Conservation (phyloP, 2,113 vertebrate species). For the Corythoichthys intestinalis region DNA sequence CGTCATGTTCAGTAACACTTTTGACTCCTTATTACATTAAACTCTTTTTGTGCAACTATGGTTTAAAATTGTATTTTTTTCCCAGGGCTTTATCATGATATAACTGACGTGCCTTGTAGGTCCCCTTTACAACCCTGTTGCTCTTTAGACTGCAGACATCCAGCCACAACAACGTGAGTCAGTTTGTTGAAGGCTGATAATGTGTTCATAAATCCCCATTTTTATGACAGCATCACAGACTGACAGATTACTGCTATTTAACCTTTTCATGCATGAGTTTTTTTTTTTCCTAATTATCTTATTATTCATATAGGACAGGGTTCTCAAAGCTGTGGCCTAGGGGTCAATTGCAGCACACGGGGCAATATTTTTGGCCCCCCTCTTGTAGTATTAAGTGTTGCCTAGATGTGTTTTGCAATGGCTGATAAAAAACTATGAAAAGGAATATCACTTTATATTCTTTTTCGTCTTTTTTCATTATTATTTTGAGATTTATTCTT, state of each 20-base stretch:
- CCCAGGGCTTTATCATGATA: not conserved
- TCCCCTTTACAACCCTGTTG: not conserved
- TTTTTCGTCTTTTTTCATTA: too few species aligned
- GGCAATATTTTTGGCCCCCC: too few species aligned
- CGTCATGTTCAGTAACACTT: not conserved
- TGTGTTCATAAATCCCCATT: conserved; percentile 20
- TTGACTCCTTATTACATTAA: not conserved
- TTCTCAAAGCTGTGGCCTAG: too few species aligned
- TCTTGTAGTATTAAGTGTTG: too few species aligned
- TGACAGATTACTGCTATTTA: conserved; percentile 10
- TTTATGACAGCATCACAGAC: conserved; percentile 14
- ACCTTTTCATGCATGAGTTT: conserved; percentile 2
- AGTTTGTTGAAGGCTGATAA: conserved; percentile 29
- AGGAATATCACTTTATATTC: too few species aligned
- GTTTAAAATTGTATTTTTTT: not conserved
- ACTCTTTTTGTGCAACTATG: not conserved
- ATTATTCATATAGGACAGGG: too few species aligned
- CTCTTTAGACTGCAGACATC: conserved; percentile 16
- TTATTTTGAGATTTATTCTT: too few species aligned
- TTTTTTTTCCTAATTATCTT: conserved; percentile 1
- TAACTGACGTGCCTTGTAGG: not conserved
- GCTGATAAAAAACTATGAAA: too few species aligned
- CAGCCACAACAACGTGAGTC: conserved; percentile 25
- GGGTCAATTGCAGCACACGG: too few species aligned
- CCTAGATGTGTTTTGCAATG: too few species aligned